Percentiles rank a stretch among this genome's conserved stretches.
These are phyloP conservation scores for Cryptoblepharus egeriae DNA, from an alignment of 2,797 vertebrate species.

Conservation along the genomic window DNA sequence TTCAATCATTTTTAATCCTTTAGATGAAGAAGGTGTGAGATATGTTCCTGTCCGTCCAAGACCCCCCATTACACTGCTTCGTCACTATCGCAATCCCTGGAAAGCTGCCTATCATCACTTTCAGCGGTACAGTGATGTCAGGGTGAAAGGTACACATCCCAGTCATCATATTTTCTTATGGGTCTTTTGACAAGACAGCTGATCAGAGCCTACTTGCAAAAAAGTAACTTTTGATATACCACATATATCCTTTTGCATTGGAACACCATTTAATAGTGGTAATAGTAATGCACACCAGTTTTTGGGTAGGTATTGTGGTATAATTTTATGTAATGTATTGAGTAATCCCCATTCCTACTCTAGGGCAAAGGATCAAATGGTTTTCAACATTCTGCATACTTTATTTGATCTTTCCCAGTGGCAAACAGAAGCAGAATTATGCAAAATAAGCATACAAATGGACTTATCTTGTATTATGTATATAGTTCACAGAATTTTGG, in stretches of 20 bases:
- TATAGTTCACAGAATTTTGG: background rate
- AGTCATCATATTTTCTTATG: background rate
- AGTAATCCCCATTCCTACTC: background rate
- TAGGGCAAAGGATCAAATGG: background rate
- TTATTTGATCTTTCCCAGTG: background rate
- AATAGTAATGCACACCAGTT: background rate
- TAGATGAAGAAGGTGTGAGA: slow-evolving; percentile 97
- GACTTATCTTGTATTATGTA: background rate
- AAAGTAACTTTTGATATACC: background rate
- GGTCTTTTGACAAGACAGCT: background rate
- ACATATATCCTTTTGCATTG: background rate
- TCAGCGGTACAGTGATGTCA: slow-evolving; percentile 95
- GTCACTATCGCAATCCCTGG: slow-evolving; percentile 98
- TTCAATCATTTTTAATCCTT: background rate
- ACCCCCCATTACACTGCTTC: slow-evolving; percentile 92
- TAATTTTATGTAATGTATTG: background rate
- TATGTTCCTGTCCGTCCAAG: slow-evolving; percentile 93
- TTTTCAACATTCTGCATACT: background rate
- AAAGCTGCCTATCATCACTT: slow-evolving; percentile 99
- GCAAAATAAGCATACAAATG: background rate
- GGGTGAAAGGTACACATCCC: slow-evolving; percentile 90
- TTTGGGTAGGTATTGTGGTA: background rate
- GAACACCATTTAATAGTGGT: background rate
- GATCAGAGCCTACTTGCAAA: background rate
- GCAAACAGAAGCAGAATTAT: slow-evolving; percentile 1